phyloP scores from a whole-genome alignment of 2,797 vertebrate genomes.

The Nothura maculosa region DNA sequence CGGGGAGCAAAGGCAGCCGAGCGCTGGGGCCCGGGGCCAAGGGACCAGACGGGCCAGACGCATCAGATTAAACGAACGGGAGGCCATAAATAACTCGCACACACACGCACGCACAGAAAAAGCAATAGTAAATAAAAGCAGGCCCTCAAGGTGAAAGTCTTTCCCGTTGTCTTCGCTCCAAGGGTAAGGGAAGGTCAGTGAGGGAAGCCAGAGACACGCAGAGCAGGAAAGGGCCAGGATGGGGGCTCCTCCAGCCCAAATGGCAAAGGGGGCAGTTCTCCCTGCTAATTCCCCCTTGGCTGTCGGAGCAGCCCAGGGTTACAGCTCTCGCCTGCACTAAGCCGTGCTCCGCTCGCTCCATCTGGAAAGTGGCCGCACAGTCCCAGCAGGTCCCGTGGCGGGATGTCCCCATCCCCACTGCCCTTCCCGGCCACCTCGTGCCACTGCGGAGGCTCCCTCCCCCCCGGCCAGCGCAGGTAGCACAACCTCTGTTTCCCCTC shows the following conservation, averaged over 20 bases:
- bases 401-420: background rate
- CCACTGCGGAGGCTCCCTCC: background rate
- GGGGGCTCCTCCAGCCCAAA: background rate
- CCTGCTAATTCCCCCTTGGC: background rate
- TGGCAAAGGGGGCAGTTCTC: background rate
- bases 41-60: background rate
- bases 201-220: background rate
- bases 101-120: background rate
- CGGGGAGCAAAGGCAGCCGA: slow-evolving; percentile 33
- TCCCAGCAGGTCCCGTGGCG: background rate
- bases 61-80: background rate
- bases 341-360: background rate
- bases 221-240: background rate
- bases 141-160: background rate
- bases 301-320: background rate
- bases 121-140: background rate
- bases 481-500: slow-evolving; percentile 67
- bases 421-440: background rate
- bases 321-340: accelerated
- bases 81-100: background rate
- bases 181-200: background rate
- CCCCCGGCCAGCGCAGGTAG: background rate
- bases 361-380: background rate
- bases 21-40: slow-evolving; percentile 18
- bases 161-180: background rate